Evolutionary conservation across 2,113 vertebrate genomes (phyloP), one percentile per base, ranked within the genome.

Genomic region (Pangasianodon gigas): DNA sequence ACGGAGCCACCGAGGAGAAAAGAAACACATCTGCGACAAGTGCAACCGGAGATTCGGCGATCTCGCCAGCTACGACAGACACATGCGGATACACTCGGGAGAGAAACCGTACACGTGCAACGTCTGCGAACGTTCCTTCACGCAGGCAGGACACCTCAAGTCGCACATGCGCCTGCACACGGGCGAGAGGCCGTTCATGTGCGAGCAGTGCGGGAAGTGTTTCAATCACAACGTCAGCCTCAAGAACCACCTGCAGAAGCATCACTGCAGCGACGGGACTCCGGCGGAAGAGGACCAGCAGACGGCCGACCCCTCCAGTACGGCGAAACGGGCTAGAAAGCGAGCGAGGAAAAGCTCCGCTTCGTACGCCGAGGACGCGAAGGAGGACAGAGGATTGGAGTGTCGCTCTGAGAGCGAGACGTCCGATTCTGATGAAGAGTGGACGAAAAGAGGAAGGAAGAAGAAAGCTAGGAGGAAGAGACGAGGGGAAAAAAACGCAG

Each of bases 141-240:
- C 69, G 32, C 88, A 89, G 6, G 82, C 69, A 11, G 65, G 88
- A 11, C 88, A 89, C 83, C 82, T 89, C 67, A 89, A 89, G n/a
- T 89, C 88, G 10, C 88, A 88, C 81, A 84, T 79, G 82, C 82
- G 88, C 0, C 88, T 89, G 69, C 88, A 89, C 88, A 89, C 88
- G 19, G 88, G 88, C 6, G 88, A 89, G 41, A 24, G 83, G 82
- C 88, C 88, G 32, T 89, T 89, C 88, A 89, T 89, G 88, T 89
- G 88, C 69, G 88, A 89, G 44, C 88, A 84, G 82, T 89, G 88
- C 44, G 88, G 88, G 44, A 71, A 85, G 44, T 89, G 88, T 52
- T 89, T 89, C 82, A 89, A 89, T 56, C 80, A 90, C 86, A 87
- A 90, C 46, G 80, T 88, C 81, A 88, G 86, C 56, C 90, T 65